Percentiles rank a stretch among this genome's conserved stretches.
Conservation (phyloP, 2,113 vertebrate genomes). For the Lepisosteus osseus region DNA sequence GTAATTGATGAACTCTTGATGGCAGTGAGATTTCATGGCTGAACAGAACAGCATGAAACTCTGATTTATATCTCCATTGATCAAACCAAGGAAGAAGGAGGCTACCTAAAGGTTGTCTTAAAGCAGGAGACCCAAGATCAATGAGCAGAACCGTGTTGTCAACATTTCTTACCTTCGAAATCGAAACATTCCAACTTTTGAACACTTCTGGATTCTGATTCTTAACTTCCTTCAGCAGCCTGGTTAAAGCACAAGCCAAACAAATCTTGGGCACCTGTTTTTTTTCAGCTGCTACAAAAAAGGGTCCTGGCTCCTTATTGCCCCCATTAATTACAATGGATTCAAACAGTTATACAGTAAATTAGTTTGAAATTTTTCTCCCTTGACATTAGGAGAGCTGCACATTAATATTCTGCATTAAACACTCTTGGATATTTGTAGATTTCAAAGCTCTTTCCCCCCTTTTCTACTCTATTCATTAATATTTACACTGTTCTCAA, state of each 20-base stretch:
- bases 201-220: background rate
- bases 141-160: conserved; percentile 18
- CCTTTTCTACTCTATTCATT: background rate
- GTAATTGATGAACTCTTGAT: conserved; percentile 55
- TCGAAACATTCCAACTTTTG: background rate
- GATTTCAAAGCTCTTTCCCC: background rate
- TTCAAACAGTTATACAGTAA: background rate
- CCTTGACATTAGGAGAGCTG: too few relatives aligned
- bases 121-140: conserved; percentile 29
- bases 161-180: background rate
- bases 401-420: too few relatives aligned
- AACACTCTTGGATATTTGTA: background rate
- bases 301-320: background rate
- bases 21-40: conserved; percentile 54
- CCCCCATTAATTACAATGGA: background rate
- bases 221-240: background rate
- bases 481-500: background rate
- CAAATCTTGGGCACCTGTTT: background rate
- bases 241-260: background rate
- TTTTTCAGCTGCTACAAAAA: background rate
- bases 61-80: conserved; percentile 57
- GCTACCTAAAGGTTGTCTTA: conserved; percentile 32
- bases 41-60: conserved; percentile 35
- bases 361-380: too few relatives aligned
- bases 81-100: conserved; percentile 45